Evolutionary conservation across 2,113 vertebrate species (phyloP), one percentile per base, ranked within the genome.

Genomic region (Heliornis fulica): DNA sequence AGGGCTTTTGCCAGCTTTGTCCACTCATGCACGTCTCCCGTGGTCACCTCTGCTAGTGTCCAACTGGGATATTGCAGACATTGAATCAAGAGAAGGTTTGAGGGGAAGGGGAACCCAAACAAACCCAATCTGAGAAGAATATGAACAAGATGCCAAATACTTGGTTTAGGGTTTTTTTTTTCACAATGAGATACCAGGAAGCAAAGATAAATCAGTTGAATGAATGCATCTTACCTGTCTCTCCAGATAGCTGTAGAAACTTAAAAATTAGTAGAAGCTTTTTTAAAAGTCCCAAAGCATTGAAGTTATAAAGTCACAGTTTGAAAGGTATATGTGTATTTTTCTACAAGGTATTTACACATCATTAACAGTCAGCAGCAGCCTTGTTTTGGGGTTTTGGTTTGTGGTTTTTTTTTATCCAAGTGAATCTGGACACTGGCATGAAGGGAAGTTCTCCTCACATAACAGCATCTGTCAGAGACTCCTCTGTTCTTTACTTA

Each of bases 381-480:
- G 53, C 46, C 51, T 56, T 31, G 22, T 7, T 54, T 75, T 76
- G 70, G 32, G 45, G 45, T 46, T 40, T 68, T 69, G 59, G 22
- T 46, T 46, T 10, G 20, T 46, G 46, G 43, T 5, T 22, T 50
- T 77, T 50, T 77, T 90, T 46, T 65, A 16, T 63, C 85, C 41
- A 75, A 3, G 21, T 16, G n/a, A 68, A 28, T 54, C 25, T 28
- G 40, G 43, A 54, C 54, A 46, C 2, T 71, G 87, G 81, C 61
- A 72, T 0, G 14, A 64, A 69, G 72, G 51, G 48, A 12, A 22
- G 31, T 1, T 63, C 91, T 88, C 51, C 65, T 84, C 86, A 71
- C 76, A 64, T 63, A 87, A 51, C 94, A 78, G 80, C 83, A 46
- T 89, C 86, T 75, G 51, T 31, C 80, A 76, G 64, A 92, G 88